Conservation (phyloP, 2,888 invertebrate species). For the Zygaena filipendulae region DNA sequence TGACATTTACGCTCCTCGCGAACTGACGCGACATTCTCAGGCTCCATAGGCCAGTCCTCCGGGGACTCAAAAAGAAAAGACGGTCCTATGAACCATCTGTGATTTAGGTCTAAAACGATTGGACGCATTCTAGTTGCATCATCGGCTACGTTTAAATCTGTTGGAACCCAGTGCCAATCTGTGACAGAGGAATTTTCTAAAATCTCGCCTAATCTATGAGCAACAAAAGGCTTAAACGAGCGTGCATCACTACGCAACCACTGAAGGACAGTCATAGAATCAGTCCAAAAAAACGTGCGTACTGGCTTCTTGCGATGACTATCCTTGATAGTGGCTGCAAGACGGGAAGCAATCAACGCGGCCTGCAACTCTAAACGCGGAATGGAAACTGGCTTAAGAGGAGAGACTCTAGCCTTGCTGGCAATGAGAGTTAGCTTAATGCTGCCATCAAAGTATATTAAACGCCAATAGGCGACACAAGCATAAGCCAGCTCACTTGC, state of each 20-base stretch:
- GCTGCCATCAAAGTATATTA: slow-evolving; percentile 1
- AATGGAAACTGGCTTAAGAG: slow-evolving; percentile 8
- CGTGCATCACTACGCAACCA: slow-evolving; percentile 14
- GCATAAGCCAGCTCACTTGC: slow-evolving; percentile 12
- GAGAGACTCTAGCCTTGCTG: slow-evolving; percentile 10
- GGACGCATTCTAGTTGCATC: slow-evolving; percentile 1
- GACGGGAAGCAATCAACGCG: slow-evolving; percentile 8
- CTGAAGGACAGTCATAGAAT: slow-evolving; percentile 11
- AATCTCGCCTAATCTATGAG: slow-evolving; percentile 17
- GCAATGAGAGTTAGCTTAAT: slow-evolving; percentile 5
- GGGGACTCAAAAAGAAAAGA: too few species aligned
- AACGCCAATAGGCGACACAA: slow-evolving; percentile 10
- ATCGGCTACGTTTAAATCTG: slow-evolving; percentile 13
- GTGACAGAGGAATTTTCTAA: slow-evolving; percentile 6
- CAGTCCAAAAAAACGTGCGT: slow-evolving; percentile 8
- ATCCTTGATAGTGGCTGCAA: slow-evolving; percentile 9
- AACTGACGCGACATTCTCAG: too few species aligned
- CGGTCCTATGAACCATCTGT: slow-evolving; percentile 6
- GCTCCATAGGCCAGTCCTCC: too few species aligned
- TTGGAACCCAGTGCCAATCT: slow-evolving; percentile 15
- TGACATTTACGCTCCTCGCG: too few species aligned
- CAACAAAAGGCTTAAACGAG: slow-evolving; percentile 13
- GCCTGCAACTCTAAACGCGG: slow-evolving; percentile 10
- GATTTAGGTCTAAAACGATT: not conserved
- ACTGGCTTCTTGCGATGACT: slow-evolving; percentile 6